phyloP scores from a whole-genome alignment of 2,113 vertebrate genomes.

The Bathybates hornii region DNA sequence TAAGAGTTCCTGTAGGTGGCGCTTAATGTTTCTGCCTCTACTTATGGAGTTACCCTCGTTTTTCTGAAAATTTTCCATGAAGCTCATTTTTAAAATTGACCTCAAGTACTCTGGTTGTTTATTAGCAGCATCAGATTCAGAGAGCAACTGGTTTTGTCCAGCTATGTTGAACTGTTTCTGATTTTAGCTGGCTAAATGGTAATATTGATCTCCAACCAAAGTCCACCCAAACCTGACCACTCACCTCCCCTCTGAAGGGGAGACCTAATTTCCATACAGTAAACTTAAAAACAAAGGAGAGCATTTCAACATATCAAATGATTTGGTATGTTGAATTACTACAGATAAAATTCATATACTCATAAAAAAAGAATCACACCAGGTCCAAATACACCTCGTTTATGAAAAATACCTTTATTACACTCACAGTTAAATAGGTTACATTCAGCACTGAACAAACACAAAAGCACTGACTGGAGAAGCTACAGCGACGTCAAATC shows the following conservation, averaged over 20 bases:
- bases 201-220: not conserved
- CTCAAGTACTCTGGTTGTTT: not conserved
- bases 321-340: not conserved
- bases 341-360: not conserved
- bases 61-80: fast-evolving
- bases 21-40: not conserved
- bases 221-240: not conserved
- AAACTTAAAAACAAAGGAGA: not conserved
- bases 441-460: conserved; percentile 24
- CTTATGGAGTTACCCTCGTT: not conserved
- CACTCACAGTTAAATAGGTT: not conserved
- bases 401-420: conserved; percentile 37
- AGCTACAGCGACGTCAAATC: not conserved
- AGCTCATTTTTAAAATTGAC: not conserved
- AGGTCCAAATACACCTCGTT: not conserved
- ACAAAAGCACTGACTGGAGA: conserved; percentile 7
- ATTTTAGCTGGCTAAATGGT: not conserved
- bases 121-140: not conserved
- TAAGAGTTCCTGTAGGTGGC: not conserved
- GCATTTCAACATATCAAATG: not conserved
- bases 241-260: not conserved
- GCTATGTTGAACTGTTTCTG: not conserved
- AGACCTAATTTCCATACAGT: not conserved
- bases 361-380: not conserved
- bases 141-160: not conserved